phyloP scores from a whole-genome alignment of 1,140 invertebrate species.

The Atta texana region DNA sequence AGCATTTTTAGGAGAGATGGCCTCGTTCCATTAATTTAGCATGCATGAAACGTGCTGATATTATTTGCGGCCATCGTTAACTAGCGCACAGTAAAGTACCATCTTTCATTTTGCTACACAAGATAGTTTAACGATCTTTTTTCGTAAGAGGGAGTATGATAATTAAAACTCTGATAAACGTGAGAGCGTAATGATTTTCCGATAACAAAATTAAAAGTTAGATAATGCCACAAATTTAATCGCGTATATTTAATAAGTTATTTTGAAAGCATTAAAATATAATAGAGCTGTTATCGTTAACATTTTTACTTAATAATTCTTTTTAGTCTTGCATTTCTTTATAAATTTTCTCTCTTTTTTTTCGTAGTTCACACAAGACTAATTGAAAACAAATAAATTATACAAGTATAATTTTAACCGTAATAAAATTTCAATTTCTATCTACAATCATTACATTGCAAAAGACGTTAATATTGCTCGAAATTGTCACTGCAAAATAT shows the following conservation, averaged over 20 bases:
- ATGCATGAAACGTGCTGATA: constrained; percentile 54
- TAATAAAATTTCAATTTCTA: not conserved
- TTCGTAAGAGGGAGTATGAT: constrained; percentile 4
- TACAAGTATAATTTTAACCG: not conserved
- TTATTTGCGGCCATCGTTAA: constrained; percentile 43
- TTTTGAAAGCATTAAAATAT: not conserved
- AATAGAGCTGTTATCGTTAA: not conserved
- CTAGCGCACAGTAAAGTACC: constrained; percentile 9
- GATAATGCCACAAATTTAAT: constrained; percentile 18
- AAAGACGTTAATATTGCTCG: not conserved
- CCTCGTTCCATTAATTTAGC: constrained; percentile 60
- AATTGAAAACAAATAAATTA: not conserved
- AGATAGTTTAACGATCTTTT: constrained; percentile 47
- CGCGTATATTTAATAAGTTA: not conserved
- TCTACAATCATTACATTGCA: not conserved
- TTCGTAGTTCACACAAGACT: not conserved
- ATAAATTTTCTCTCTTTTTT: not conserved
- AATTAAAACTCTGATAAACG: constrained; percentile 30
- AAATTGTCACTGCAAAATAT: not conserved
- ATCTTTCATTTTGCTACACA: constrained; percentile 39
- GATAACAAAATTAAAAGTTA: constrained; percentile 35
- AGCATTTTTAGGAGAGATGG: constrained; percentile 41
- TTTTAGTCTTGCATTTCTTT: not conserved
- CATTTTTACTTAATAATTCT: not conserved
- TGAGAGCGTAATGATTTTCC: constrained; percentile 24